phyloP scores from a whole-genome alignment of 2,113 vertebrate species.

The Ailuropoda melanoleuca region DNA sequence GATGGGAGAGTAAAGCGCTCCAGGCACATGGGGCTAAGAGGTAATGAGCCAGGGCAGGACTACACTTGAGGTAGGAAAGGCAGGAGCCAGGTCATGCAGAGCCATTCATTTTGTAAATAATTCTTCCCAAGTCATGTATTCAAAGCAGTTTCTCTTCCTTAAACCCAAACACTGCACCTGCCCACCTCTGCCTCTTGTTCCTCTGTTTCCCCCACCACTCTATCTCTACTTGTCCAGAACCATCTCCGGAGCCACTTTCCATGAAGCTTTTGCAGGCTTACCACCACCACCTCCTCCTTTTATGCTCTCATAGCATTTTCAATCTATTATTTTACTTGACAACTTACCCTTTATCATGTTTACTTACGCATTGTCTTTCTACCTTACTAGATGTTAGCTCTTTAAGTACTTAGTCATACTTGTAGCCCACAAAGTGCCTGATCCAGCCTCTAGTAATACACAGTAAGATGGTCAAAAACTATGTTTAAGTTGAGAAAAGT shows the following conservation, averaged over 20 bases:
- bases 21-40: not conserved
- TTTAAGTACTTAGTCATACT: not conserved
- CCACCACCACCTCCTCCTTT: not conserved
- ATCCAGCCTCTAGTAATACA: not conserved
- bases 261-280: not conserved
- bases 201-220: not conserved
- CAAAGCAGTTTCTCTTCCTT: not conserved
- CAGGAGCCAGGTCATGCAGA: not conserved
- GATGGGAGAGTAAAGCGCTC: not conserved
- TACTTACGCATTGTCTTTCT: not conserved
- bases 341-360: not conserved
- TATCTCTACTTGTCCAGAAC: not conserved
- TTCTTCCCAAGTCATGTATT: not conserved
- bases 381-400: not conserved
- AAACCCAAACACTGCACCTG: not conserved
- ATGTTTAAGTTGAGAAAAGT: constrained; percentile 35
- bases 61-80: not conserved
- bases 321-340: not conserved
- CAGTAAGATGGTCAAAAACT: not conserved
- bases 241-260: not conserved
- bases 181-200: not conserved
- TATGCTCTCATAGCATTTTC: not conserved
- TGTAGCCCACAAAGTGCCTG: not conserved
- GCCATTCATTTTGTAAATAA: not conserved
- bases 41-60: not conserved